Base-by-base conservation (phyloP, 2,888 invertebrate genomes). In the Dryococelus australis region DNA sequence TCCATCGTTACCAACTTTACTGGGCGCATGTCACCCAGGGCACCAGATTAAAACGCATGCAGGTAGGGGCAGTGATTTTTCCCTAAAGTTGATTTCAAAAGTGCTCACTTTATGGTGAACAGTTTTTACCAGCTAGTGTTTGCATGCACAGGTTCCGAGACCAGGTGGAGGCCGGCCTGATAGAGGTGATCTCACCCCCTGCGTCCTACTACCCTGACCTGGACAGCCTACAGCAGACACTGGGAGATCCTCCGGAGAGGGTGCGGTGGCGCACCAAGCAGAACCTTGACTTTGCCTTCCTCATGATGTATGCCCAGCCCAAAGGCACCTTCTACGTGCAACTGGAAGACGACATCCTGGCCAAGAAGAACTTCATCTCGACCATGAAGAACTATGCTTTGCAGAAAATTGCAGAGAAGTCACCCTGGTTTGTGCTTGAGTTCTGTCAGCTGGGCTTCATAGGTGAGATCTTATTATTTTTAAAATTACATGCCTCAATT, bases 371-470 rank as follows among this genome's bases (percentile, higher is more conserved):
- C 88, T 99, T 97, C 91, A 95, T 98, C 90, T 95, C 95, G 86
- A 96, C 96, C 87, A 97, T 98, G 96, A 96, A 97, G 92, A 95
- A 95, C 88, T 97, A 96, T 92, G 97, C 97, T 24, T 93, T 96
- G 13, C 96, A 96, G 91, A 96, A 96, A 92, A 96, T 96, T 86
- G 94, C 95, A 28, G 93, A 94, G 88, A 96, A 96, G 90, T 93
- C 96, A 43, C 94, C 96, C 35, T 99, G 99, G 99, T 96, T 99
- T 90, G 96, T 98, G 87, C 93, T 99, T 87, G 98, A 99, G 92
- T 99, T 98, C 92, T 98, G 98, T 91, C 96, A 96, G 89, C 94
- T 98, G 5, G 99, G 99, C 65, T 99, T 99, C 91, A 99, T 99
- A 90, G 98, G 98, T 94, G 92, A 92, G 92, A 89, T 28, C 28